Conservation (phyloP, 2,797 vertebrate species). For the Balearica regulorum region DNA sequence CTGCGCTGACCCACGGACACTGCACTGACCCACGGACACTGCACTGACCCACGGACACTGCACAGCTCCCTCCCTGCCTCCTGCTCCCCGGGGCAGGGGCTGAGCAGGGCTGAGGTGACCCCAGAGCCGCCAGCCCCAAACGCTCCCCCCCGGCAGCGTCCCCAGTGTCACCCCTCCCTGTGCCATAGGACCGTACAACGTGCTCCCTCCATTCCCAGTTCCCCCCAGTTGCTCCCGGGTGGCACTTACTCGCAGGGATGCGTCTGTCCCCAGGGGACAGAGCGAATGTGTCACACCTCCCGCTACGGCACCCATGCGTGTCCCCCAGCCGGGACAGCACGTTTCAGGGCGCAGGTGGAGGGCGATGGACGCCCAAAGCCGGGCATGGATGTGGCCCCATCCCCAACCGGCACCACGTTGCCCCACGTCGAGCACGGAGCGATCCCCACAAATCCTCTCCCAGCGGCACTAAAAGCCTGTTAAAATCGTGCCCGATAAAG, state of each 20-base stretch:
- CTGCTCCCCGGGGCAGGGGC: background rate
- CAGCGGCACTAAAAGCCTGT: background rate
- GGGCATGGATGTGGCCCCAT: background rate
- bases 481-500: background rate
- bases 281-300: background rate
- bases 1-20: background rate
- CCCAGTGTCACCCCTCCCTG: background rate
- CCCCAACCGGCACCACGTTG: background rate
- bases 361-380: background rate
- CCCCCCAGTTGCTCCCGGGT: background rate
- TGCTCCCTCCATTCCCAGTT: background rate
- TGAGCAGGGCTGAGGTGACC: background rate
- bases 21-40: background rate
- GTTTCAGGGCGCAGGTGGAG: background rate
- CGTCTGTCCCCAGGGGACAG: background rate
- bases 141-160: background rate
- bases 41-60: background rate
- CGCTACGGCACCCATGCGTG: fast-evolving
- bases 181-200: fast-evolving
- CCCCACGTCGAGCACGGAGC: background rate
- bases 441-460: background rate
- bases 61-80: background rate
- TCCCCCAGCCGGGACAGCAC: background rate
- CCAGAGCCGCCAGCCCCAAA: background rate
- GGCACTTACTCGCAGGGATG: background rate